phyloP scores from a whole-genome alignment of 2,113 vertebrate species.

The Malurus alboscapulatus region DNA sequence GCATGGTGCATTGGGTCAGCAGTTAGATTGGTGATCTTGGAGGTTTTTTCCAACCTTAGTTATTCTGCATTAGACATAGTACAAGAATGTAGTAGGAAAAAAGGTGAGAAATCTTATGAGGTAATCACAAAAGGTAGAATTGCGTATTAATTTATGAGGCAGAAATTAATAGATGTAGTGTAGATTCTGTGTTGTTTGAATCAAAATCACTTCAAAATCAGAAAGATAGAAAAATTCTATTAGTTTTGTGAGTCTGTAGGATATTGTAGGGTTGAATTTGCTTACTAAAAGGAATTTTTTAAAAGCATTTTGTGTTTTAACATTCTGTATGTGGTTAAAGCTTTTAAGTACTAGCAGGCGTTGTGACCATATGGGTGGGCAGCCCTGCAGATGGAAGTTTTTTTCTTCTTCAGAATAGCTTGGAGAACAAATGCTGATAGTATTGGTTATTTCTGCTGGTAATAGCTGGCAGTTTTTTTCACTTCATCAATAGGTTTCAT shows the following conservation, averaged over 20 bases:
- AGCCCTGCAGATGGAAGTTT: conserved; percentile 4
- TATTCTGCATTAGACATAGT: not conserved
- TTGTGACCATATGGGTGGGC: conserved; percentile 27
- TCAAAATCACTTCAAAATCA: not conserved
- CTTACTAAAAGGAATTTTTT: not conserved
- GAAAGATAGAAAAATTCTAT: not conserved
- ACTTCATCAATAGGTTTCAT: not conserved
- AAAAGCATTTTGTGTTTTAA: not conserved
- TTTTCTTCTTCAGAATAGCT: not conserved
- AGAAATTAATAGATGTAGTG: not conserved
- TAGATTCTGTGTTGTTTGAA: not conserved
- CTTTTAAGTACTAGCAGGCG: not conserved
- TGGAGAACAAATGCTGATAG: conserved; percentile 22
- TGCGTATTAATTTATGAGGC: not conserved
- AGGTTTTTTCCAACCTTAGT: not conserved
- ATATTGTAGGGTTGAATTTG: not conserved
- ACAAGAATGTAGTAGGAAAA: not conserved
- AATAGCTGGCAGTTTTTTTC: not conserved
- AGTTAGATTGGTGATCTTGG: not conserved
- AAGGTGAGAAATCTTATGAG: not conserved
- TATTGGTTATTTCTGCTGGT: conserved; percentile 17
- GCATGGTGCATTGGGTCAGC: not conserved
- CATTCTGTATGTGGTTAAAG: not conserved
- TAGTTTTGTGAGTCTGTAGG: not conserved
- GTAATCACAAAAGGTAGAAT: not conserved